Evolutionary conservation across 30 jellyfish, hydroid and myxozoan species (phyloP).

Genomic region (Hydra vulgaris): DNA sequence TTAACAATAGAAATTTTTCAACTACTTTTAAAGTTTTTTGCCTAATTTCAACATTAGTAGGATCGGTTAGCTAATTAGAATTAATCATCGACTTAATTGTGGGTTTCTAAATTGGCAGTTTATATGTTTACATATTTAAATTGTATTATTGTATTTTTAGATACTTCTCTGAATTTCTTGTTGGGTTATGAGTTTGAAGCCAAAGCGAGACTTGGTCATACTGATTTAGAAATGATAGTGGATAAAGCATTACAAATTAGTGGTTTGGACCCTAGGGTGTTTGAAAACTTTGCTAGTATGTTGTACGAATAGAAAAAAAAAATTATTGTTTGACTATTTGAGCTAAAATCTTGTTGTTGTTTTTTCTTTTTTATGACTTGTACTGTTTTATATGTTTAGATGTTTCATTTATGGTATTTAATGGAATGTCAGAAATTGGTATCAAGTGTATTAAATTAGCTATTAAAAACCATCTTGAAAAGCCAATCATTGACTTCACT

Average conservation of each 20-base stretch:
- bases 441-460: slow-evolving; percentile 60
- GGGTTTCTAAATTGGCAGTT: no score
- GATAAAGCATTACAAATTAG: slow-evolving; percentile 51
- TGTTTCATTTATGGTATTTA: slow-evolving; percentile 31
- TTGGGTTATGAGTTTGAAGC: slow-evolving; percentile 69
- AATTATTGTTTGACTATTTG: no score
- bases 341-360: not conserved
- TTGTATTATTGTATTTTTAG: not conserved
- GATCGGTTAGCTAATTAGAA: no score
- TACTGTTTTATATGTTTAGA: slow-evolving; percentile 20
- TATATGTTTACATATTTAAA: not conserved
- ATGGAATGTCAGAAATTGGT: slow-evolving; percentile 28
- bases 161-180: slow-evolving; percentile 20
- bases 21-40: no score
- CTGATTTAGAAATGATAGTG: slow-evolving; percentile 32
- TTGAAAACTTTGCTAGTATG: slow-evolving; percentile 72
- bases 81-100: no score
- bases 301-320: no score
- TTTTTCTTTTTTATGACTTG: not conserved
- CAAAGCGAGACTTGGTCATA: slow-evolving; percentile 55
- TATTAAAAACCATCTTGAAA: slow-evolving; percentile 46
- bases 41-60: no score
- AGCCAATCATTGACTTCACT: slow-evolving; percentile 21
- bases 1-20: no score
- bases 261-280: slow-evolving; percentile 25